These are phyloP conservation scores for Anastatus disparis DNA, from an alignment of 1,140 invertebrate genomes.

Conservation along the genomic window DNA sequence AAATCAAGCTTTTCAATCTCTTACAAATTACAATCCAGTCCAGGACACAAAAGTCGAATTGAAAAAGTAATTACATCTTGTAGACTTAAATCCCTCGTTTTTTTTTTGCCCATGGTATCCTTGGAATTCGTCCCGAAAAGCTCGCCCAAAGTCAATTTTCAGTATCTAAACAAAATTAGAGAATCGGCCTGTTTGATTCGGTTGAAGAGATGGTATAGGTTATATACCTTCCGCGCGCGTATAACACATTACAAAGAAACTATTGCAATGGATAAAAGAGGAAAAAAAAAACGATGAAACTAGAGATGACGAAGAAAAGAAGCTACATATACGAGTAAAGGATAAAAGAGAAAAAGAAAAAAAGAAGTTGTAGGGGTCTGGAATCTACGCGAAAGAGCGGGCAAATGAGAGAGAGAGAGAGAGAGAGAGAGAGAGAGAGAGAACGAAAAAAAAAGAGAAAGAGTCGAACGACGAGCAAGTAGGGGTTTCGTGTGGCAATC, in stretches of 20 bases:
- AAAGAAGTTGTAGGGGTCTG: constrained; percentile 25
- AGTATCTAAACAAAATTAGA: constrained; percentile 30
- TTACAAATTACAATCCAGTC: no score
- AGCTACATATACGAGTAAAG: not conserved
- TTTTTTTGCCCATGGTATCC: no score
- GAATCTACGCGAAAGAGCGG: constrained; percentile 3
- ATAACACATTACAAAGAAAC: constrained; percentile 39
- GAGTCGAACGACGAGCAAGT: constrained; percentile 26
- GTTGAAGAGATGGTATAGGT: not conserved
- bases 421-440: not conserved
- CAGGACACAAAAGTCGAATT: not conserved
- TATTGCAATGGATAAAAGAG: not conserved
- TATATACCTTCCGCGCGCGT: not conserved
- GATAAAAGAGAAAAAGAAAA: not conserved
- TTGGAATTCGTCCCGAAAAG: not conserved
- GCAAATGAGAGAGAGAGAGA: not conserved
- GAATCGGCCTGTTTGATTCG: constrained; percentile 5
- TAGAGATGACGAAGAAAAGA: constrained; percentile 42
- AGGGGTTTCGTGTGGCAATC: constrained; percentile 64
- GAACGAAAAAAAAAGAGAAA: constrained; percentile 1
- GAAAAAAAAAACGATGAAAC: constrained; percentile 25
- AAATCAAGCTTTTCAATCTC: no score
- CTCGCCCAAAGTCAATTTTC: constrained; percentile 11
- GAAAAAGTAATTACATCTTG: constrained; percentile 9
- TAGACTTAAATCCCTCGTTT: not conserved